phyloP scores from a whole-genome alignment of 2,113 vertebrate genomes.

The Ictalurus punctatus region DNA sequence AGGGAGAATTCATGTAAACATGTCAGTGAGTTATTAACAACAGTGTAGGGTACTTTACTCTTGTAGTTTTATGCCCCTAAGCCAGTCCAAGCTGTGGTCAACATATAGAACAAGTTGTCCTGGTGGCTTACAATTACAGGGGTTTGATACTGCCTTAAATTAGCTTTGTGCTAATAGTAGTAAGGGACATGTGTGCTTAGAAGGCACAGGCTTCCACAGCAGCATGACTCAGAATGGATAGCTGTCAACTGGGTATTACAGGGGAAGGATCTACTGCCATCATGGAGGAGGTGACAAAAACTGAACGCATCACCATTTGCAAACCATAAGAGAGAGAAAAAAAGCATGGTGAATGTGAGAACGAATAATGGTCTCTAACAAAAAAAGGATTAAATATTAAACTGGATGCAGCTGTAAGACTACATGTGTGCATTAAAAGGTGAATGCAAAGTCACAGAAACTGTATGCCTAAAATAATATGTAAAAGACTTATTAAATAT shows the following conservation, averaged over 20 bases:
- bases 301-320: neutral
- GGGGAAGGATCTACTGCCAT: slow-evolving; percentile 63
- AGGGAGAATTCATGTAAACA: neutral
- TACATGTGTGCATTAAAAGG: neutral
- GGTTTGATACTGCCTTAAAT: neutral
- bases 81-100: neutral
- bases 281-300: slow-evolving; percentile 64
- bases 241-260: slow-evolving; percentile 61
- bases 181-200: neutral
- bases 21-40: slow-evolving; percentile 3
- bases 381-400: neutral
- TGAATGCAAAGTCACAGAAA: neutral
- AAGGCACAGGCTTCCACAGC: neutral
- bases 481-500: neutral
- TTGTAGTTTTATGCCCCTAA: neutral
- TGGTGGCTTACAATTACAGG: neutral
- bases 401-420: neutral
- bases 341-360: neutral
- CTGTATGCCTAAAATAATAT: neutral
- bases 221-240: slow-evolving; percentile 53
- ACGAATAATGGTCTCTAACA: neutral
- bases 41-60: neutral
- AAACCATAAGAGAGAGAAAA: neutral
- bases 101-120: neutral
- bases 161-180: neutral